Evolutionary conservation across 1,140 invertebrate genomes (phyloP), one percentile per base, ranked within the genome.

Genomic region (Elysia chlorotica): DNA sequence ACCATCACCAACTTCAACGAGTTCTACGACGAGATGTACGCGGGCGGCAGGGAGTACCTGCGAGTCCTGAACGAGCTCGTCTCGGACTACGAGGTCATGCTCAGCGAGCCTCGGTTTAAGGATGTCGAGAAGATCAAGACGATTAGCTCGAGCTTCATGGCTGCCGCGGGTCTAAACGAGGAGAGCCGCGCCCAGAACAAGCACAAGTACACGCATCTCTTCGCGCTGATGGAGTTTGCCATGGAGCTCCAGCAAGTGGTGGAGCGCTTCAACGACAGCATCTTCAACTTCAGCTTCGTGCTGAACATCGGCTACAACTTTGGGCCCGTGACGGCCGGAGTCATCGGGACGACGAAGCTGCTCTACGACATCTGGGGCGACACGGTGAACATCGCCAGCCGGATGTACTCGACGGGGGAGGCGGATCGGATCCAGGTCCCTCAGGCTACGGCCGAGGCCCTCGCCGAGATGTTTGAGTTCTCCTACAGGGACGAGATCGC

Each of bases 341-440:
- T 99, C 0, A 98, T 99, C 62, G 97, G 97, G 0, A 98, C 96
- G 0, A 95, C 94, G 0, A 99, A 98, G 83, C 88, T 98, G 23
- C 95, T 96, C 81, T 99, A 98, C 78, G 97, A 99, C 85, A 98
- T 99, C 66, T 99, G 97, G 97, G 97, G 97, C 0, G 96, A 99
- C 87, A 96, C 97, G 0, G 96, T 98, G 0, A 99, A 99, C 87
- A 97, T 99, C 66, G 96, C 97, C 0, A 96, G 94, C 3, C 89
- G 97, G 66, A 98, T 91, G 97, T 97, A 99, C 83, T 96, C 95
- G 5, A 88, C 86, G n/a, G 88, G 87, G 0, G 79, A 97, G 0
- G 90, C 92, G 5, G 93, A 94, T 68, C 89, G 92, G 66, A 96
- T 97, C 76, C 96, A 99, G 85, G 92, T 97, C 10, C 92, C 88